A percentile compares a stretch with the other conserved stretches of the same genome.
phyloP scores from a whole-genome alignment of 2,113 vertebrate genomes.

The Seriola rivoliana region DNA sequence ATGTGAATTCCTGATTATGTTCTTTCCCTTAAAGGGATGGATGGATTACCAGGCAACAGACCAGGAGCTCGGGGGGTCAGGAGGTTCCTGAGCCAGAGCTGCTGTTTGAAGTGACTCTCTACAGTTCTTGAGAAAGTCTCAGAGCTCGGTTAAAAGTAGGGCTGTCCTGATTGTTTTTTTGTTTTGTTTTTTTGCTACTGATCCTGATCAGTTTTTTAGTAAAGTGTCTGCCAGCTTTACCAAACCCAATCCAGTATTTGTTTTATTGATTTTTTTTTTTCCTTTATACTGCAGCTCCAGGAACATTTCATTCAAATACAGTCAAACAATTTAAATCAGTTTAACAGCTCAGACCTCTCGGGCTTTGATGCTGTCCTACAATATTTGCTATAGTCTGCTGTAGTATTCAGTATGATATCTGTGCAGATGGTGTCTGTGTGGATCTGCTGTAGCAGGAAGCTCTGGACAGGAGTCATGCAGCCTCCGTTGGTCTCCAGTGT shows the following conservation, averaged over 20 bases:
- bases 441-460: background rate
- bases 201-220: background rate
- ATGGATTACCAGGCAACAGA: background rate
- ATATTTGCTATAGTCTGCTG: background rate
- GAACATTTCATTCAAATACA: background rate
- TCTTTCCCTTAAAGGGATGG: conserved; percentile 2
- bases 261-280: background rate
- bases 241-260: background rate
- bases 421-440: too few species aligned
- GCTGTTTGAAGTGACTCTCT: background rate
- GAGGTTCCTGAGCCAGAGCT: background rate
- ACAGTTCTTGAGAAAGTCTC: background rate
- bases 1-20: conserved; percentile 5
- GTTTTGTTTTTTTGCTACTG: background rate
- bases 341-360: background rate
- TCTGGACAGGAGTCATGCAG: background rate
- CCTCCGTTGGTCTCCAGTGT: background rate
- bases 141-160: background rate
- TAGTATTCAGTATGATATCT: background rate
- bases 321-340: background rate
- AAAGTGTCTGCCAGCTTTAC: background rate
- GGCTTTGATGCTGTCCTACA: background rate
- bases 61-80: background rate
- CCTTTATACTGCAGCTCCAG: background rate
- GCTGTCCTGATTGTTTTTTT: background rate